phyloP scores from a whole-genome alignment of 2,113 vertebrate genomes.

The Lethenteron reissneri region DNA sequence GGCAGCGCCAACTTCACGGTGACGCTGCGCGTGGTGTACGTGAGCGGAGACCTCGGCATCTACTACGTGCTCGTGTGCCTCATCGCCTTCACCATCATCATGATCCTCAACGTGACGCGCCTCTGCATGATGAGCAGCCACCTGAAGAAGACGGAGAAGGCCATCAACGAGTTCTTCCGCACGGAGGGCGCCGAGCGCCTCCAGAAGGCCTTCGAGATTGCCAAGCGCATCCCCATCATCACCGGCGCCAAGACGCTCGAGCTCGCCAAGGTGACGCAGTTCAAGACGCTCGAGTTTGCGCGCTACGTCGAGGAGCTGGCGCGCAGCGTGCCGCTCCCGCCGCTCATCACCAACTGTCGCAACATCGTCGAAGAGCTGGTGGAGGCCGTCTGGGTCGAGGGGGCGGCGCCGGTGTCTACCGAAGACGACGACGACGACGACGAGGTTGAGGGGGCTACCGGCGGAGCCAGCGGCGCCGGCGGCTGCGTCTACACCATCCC shows the following conservation, averaged over 20 bases:
- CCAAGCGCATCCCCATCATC: conserved; percentile 75
- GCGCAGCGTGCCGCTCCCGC: conserved; percentile 65
- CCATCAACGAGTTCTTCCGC: conserved; percentile 84
- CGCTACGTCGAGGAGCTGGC: conserved; percentile 81
- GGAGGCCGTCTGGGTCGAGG: conserved; percentile 82
- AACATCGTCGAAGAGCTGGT: conserved; percentile 33
- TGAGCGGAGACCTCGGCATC: conserved; percentile 49
- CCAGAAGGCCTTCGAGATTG: conserved; percentile 79
- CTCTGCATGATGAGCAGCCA: conserved; percentile 85
- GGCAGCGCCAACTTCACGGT: conserved; percentile 42
- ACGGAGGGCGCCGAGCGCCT: conserved; percentile 76
- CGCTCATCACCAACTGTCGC: conserved; percentile 58
- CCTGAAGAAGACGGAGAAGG: conserved; percentile 62
- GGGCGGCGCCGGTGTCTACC: conserved; percentile 70
- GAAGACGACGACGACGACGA: conserved; percentile 27
- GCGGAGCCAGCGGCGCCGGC: conserved; percentile 13
- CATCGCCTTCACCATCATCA: conserved; percentile 53
- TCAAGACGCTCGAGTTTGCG: conserved; percentile 75
- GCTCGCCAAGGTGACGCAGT: conserved; percentile 84
- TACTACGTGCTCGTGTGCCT: conserved; percentile 71
- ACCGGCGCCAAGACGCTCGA: conserved; percentile 68
- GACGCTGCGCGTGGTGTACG: conserved; percentile 54
- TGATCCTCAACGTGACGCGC: conserved; percentile 57
- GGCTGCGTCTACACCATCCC: conserved; percentile 49
- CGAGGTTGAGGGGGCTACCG: conserved; percentile 14